Evolutionary conservation across 2,797 vertebrate genomes (phyloP), one percentile per base, ranked within the genome.

Genomic region (Karalla daura): DNA sequence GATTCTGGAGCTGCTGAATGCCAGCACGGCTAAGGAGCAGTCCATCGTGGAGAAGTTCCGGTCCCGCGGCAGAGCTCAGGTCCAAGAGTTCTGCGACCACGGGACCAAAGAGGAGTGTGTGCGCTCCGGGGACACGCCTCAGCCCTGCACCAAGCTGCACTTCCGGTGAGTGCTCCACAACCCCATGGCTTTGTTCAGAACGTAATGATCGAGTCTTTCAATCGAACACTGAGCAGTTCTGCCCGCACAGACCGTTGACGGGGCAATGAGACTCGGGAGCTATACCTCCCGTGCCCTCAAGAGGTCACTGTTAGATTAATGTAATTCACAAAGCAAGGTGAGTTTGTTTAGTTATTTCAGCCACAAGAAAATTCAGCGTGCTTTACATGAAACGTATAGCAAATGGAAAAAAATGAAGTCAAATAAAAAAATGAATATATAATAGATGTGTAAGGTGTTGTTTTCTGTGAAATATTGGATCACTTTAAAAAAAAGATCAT

Each of bases 21-120:
- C 96, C 37, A 98, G 95, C 78, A 97, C 96, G 2, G 97, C 97
- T 12, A 98, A 98, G 81, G 97, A 98, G 61, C 96, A 98, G 58
- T 98, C 96, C 43, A 98, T 98, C 17, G 96, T 98, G 77, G 96
- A 98, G 80, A 98, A 98, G 85, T 97, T 98, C 66, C 91, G 96
- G 2, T 98, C 97, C 0, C 94, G 96, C 0, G 96, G 96, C 13
- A 92, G 96, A 10, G 96, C 96, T 36, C 97, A 98, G 78, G 97
- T 98, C 0, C 96, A 98, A 64, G 97, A 98, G 71, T 98, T 98
- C 88, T 98, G 97, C 30, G 96, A 98, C 76, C 94, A 96, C 21
- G 97, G 97, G 54, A 98, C 97, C 78, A 98, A 98, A 84, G 96
- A 98, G 73, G 97, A 98, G 69, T 98, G 97, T 14, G 79, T 95